Conservation (phyloP, 2,797 vertebrate species). For the Decapterus maruadsi region DNA sequence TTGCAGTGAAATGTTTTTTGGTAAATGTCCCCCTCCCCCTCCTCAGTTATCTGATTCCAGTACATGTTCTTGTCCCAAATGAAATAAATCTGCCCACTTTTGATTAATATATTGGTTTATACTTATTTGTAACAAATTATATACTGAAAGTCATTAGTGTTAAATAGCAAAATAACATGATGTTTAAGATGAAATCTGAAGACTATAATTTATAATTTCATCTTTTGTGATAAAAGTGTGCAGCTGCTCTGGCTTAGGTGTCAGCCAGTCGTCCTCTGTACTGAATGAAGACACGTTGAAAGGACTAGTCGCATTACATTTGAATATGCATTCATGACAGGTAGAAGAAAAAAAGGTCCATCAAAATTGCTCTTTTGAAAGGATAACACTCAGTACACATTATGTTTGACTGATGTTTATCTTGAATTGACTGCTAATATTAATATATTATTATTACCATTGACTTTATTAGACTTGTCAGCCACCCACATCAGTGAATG, state of each 20-base stretch:
- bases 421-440: constrained; percentile 14
- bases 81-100: constrained; percentile 67
- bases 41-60: constrained; percentile 35
- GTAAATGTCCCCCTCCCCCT: background rate
- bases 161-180: constrained; percentile 45
- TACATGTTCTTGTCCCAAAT: constrained; percentile 37
- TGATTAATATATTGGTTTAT: constrained; percentile 61
- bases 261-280: constrained; percentile 37
- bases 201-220: constrained; percentile 39
- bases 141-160: constrained; percentile 55
- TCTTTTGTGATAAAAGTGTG: constrained; percentile 46
- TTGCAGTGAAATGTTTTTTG: constrained; percentile 46
- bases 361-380: background rate
- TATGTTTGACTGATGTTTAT: background rate
- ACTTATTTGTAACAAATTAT: constrained; percentile 68
- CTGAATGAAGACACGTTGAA: constrained; percentile 35
- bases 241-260: constrained; percentile 34
- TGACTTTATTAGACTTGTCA: constrained; percentile 27
- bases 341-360: background rate
- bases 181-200: constrained; percentile 47
- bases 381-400: background rate
- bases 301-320: constrained; percentile 51
- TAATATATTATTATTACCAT: constrained; percentile 15
- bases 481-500: constrained; percentile 41
- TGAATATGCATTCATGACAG: constrained; percentile 60